Evolutionary conservation across 1,140 invertebrate species (phyloP).

Genomic region (Aphidius ervi): DNA sequence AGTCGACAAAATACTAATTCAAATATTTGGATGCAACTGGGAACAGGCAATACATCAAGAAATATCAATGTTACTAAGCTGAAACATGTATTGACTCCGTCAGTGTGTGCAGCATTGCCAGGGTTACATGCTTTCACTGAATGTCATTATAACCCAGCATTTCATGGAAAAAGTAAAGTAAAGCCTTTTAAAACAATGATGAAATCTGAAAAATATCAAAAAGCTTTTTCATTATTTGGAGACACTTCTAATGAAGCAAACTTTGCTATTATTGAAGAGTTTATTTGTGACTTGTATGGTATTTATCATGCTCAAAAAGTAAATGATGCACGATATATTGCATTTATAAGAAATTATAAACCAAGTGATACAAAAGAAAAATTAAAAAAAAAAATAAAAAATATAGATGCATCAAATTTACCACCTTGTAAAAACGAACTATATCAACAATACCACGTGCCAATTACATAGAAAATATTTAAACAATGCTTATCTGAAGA

Average conservation of each 20-base stretch:
- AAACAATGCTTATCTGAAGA: slow-evolving; percentile 12
- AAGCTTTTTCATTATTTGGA: slow-evolving; percentile 20
- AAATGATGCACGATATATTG: slow-evolving; percentile 12
- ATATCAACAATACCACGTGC: slow-evolving; percentile 19
- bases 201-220: slow-evolving; percentile 23
- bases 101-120: slow-evolving; percentile 32
- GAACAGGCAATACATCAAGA: slow-evolving; percentile 30
- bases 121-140: slow-evolving; percentile 45
- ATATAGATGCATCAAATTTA: slow-evolving; percentile 21
- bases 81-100: slow-evolving; percentile 30
- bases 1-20: slow-evolving; percentile 2
- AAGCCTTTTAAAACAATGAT: slow-evolving; percentile 29
- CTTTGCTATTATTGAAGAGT: slow-evolving; percentile 14
- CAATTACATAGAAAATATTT: slow-evolving; percentile 17
- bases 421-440: slow-evolving; percentile 21
- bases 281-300: slow-evolving; percentile 22
- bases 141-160: slow-evolving; percentile 45
- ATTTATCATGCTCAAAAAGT: slow-evolving; percentile 5
- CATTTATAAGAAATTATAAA: slow-evolving; percentile 14
- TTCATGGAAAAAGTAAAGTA: slow-evolving; percentile 33
- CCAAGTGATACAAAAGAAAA: not conserved
- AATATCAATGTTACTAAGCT: slow-evolving; percentile 32
- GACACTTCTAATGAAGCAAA: slow-evolving; percentile 4
- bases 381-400: slow-evolving; percentile 24
- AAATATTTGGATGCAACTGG: slow-evolving; percentile 28